A percentile compares a stretch with the other conserved stretches of the same genome.
phyloP scores from a whole-genome alignment of 2,797 vertebrate species.

The Monodelphis domestica region DNA sequence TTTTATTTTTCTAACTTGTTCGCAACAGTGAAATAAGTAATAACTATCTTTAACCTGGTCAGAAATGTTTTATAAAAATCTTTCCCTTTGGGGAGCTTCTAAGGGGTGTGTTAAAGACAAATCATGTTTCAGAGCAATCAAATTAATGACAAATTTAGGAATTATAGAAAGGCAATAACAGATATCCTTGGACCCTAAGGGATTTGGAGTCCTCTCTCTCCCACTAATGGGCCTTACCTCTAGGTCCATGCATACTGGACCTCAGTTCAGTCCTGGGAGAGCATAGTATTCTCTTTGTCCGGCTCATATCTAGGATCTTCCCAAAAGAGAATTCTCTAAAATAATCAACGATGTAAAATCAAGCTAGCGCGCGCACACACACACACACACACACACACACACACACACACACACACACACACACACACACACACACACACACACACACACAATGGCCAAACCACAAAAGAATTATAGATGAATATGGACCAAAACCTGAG shows the following conservation, averaged over 20 bases:
- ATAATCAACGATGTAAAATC: too few relatives aligned
- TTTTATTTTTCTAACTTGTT: not conserved
- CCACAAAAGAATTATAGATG: not conserved
- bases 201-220: not conserved
- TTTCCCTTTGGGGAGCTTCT: not conserved
- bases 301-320: not conserved
- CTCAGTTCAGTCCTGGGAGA: not conserved
- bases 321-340: not conserved
- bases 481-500: not conserved
- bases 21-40: not conserved
- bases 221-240: not conserved
- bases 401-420: too few relatives aligned
- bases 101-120: not conserved
- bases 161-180: not conserved
- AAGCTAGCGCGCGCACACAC: too few relatives aligned
- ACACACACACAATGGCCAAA: too few relatives aligned
- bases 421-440: too few relatives aligned
- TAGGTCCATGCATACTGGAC: not conserved
- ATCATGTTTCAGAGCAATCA: not conserved
- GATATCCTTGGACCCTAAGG: too few relatives aligned
- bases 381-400: too few relatives aligned
- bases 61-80: not conserved
- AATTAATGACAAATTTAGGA: not conserved
- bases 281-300: not conserved
- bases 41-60: not conserved